phyloP scores from a whole-genome alignment of 2,797 vertebrate species.

The Scolopax rusticola region DNA sequence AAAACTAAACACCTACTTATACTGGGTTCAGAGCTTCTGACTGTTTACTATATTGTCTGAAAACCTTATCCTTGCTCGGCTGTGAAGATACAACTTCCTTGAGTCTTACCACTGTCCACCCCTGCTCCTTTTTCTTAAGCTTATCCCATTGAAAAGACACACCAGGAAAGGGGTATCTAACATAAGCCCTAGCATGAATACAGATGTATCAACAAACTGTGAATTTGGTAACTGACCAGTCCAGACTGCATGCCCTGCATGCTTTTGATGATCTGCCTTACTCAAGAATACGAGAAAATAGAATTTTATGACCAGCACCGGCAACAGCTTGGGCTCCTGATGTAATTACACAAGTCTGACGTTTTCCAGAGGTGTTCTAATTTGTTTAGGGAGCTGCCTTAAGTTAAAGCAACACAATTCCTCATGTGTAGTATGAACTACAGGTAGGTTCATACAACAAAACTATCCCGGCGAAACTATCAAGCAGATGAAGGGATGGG shows the following conservation, averaged over 20 bases:
- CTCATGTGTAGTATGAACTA: background rate
- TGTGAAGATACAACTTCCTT: background rate
- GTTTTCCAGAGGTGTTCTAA: background rate
- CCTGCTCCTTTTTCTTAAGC: background rate
- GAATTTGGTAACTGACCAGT: background rate
- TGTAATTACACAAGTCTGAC: background rate
- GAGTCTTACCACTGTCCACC: background rate
- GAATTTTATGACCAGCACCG: background rate
- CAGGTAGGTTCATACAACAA: background rate
- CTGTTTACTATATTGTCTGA: background rate
- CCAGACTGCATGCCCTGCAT: background rate
- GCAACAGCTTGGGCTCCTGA: background rate
- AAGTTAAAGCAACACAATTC: background rate
- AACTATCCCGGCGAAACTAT: background rate
- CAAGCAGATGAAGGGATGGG: background rate
- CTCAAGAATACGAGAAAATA: background rate
- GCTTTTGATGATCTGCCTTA: background rate
- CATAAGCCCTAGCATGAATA: background rate
- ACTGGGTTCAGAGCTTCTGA: background rate
- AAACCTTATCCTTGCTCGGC: background rate
- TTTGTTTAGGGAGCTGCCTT: background rate
- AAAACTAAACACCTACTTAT: background rate
- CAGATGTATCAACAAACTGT: background rate
- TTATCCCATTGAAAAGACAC: background rate
- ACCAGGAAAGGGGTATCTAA: background rate